Percentiles rank a stretch among this genome's conserved stretches.
Conservation (phyloP, 1,140 invertebrate species). For the Stenopsyche tienmushanensis region DNA sequence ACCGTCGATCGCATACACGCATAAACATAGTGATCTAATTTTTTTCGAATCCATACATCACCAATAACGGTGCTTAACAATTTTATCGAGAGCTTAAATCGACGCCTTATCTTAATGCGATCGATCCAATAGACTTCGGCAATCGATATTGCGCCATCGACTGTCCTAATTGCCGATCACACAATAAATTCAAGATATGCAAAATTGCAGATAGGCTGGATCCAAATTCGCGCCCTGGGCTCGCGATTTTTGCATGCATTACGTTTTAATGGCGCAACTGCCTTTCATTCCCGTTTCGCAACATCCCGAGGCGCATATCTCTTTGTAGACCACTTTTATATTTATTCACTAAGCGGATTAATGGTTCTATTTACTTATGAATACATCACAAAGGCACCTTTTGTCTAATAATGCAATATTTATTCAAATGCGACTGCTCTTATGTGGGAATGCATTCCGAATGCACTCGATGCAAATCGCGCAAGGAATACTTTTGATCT, state of each 20-base stretch:
- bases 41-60: too few relatives aligned
- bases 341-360: not conserved
- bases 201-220: too few relatives aligned
- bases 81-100: too few relatives aligned
- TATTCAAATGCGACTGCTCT: not conserved
- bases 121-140: not conserved
- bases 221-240: too few relatives aligned
- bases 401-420: slow-evolving; percentile 10
- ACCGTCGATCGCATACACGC: not conserved
- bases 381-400: not conserved
- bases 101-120: not conserved
- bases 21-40: too few relatives aligned
- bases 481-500: too few relatives aligned
- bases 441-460: not conserved
- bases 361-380: slow-evolving; percentile 9
- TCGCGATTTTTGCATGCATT: too few relatives aligned
- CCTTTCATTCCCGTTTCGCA: too few relatives aligned
- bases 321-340: not conserved
- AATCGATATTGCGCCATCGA: not conserved
- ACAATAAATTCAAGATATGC: not conserved
- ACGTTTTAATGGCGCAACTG: too few relatives aligned
- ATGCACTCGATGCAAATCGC: not conserved
- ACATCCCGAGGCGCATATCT: too few relatives aligned
- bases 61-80: too few relatives aligned
- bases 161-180: not conserved